phyloP scores from a whole-genome alignment of 2,113 vertebrate species.

The Paradoxurus hermaphroditus region DNA sequence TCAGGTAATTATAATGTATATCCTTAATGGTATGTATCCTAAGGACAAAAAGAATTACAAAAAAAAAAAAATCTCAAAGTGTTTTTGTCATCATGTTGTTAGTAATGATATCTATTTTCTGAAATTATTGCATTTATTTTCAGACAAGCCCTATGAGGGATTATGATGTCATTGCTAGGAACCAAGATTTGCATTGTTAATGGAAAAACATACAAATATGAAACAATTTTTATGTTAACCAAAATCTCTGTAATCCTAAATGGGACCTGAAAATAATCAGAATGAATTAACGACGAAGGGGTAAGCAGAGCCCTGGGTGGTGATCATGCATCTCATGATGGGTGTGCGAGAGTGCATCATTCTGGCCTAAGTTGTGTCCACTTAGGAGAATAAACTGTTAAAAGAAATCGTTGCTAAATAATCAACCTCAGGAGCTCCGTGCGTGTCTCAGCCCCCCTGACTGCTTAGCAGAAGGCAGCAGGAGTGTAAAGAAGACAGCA shows the following conservation, averaged over 20 bases:
- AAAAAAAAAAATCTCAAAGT: neutral
- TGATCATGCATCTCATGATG: neutral
- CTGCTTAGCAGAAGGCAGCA: neutral
- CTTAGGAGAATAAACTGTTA: neutral
- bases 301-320: neutral
- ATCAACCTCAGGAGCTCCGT: neutral
- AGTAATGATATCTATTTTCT: neutral
- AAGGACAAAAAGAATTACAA: neutral
- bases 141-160: neutral
- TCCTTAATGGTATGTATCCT: neutral
- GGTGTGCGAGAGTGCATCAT: rapidly evolving
- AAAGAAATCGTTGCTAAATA: neutral
- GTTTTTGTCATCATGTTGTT: neutral
- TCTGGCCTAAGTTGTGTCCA: neutral
- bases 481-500: neutral
- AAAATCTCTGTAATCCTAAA: neutral
- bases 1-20: neutral
- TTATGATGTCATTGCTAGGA: neutral
- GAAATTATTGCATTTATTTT: neutral
- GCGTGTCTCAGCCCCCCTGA: neutral
- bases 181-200: neutral
- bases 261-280: neutral
- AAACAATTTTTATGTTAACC: neutral
- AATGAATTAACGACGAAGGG: neutral
- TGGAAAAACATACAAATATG: neutral